Evolutionary conservation across 64 coral and sea anemone genomes (phyloP).

Genomic region (Pachyseris speciosa): DNA sequence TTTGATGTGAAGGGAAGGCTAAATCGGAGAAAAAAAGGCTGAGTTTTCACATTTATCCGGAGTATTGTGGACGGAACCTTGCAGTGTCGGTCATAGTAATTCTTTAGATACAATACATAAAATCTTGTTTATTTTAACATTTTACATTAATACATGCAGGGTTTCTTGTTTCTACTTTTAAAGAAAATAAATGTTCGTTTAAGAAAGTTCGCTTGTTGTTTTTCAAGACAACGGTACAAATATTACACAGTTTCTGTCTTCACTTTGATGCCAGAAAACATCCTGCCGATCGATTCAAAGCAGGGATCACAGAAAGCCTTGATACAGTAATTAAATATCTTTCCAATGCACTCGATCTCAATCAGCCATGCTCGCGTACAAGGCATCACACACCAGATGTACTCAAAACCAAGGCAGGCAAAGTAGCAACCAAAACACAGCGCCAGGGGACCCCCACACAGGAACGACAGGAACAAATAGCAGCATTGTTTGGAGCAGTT

Average conservation of each 20-base stretch:
- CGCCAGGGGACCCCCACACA: conserved; percentile 52
- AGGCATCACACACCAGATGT: conserved; percentile 40
- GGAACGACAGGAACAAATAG: conserved; percentile 1
- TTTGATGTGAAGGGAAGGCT: too few relatives aligned
- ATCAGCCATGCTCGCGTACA: neutral
- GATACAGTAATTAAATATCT: conserved; percentile 21
- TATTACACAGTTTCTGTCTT: conserved; percentile 19
- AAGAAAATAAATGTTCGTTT: too few relatives aligned
- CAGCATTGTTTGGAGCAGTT: conserved; percentile 28
- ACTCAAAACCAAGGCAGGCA: conserved; percentile 45
- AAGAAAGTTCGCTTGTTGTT: too few relatives aligned
- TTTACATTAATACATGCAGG: too few relatives aligned
- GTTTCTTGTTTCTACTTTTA: too few relatives aligned
- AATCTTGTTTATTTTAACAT: too few relatives aligned
- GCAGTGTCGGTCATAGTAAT: too few relatives aligned
- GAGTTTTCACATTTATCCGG: too few relatives aligned
- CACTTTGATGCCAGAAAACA: neutral
- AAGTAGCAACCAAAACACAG: conserved; percentile 48
- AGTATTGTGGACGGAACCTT: too few relatives aligned
- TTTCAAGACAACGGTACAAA: too few relatives aligned
- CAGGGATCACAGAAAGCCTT: conserved; percentile 14
- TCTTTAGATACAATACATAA: too few relatives aligned
- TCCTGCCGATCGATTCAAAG: conserved; percentile 5
- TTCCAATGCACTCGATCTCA: neutral
- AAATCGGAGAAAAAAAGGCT: too few relatives aligned